These are phyloP conservation scores for Cybosia mesomella DNA, from an alignment of 2,888 invertebrate genomes.

Conservation along the genomic window DNA sequence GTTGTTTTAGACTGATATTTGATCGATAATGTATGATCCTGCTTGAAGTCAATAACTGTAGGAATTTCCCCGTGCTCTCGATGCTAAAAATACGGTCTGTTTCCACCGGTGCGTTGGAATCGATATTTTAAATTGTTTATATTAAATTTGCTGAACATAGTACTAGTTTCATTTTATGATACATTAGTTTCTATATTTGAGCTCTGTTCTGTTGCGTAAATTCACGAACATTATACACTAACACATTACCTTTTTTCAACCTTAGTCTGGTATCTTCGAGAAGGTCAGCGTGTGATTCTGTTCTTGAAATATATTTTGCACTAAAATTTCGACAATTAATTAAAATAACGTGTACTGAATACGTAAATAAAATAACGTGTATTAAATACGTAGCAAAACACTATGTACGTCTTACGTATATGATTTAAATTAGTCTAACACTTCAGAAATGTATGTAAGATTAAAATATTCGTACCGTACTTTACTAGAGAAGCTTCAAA, in stretches of 20 bases:
- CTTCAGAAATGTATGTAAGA: conserved; percentile 27
- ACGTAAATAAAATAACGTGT: conserved; percentile 10
- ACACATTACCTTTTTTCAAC: conserved; percentile 8
- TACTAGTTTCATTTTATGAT: conserved; percentile 12
- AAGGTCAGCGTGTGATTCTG: conserved; percentile 10
- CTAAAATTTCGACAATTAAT: conserved; percentile 11
- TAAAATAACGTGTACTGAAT: conserved; percentile 11
- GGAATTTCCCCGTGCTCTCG: conserved; percentile 20
- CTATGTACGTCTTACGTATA: conserved; percentile 18
- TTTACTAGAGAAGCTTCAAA: conserved; percentile 33
- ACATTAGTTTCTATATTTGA: conserved; percentile 5
- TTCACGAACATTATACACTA: neutral
- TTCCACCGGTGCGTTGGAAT: conserved; percentile 15
- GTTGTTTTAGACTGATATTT: conserved; percentile 9
- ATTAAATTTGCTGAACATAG: conserved; percentile 4
- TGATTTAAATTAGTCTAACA: conserved; percentile 23
- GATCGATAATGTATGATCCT: conserved; percentile 2
- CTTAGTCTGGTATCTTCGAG: conserved; percentile 10
- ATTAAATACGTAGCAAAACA: neutral
- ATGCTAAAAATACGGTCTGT: conserved; percentile 19
- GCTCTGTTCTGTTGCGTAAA: neutral
- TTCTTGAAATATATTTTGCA: conserved; percentile 18
- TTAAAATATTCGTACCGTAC: conserved; percentile 14
- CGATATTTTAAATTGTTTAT: conserved; percentile 12
- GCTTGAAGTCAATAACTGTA: neutral